Conservation (phyloP, 2,113 vertebrate genomes). For the Actenoides hombroni region DNA sequence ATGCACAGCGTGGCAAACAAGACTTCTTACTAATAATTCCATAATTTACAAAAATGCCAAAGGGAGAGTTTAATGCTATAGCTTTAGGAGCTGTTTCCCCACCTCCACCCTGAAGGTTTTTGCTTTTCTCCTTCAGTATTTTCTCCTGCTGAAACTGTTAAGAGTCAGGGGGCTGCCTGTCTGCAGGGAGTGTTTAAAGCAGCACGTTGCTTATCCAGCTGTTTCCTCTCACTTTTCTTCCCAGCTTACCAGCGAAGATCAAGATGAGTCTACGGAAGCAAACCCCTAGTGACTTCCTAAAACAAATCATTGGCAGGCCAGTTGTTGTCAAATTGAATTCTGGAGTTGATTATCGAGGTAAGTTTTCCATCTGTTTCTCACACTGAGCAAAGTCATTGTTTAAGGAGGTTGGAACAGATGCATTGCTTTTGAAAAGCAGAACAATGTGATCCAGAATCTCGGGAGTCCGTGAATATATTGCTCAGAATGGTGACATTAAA, state of each 20-base stretch:
- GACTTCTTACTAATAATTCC: background rate
- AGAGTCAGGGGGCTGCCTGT: background rate
- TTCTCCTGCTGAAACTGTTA: background rate
- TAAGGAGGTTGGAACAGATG: background rate
- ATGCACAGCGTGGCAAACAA: background rate
- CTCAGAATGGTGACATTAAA: background rate
- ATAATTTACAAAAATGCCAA: background rate
- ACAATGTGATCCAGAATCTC: background rate
- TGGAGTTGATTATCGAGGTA: conserved; percentile 98
- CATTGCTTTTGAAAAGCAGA: background rate
- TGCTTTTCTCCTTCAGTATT: background rate
- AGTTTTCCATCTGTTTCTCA: background rate
- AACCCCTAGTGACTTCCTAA: conserved; percentile 97
- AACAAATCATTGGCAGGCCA: conserved; percentile 98
- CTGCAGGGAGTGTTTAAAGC: background rate
- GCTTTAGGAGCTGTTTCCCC: background rate
- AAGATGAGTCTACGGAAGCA: conserved; percentile 97
- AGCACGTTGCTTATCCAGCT: background rate
- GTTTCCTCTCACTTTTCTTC: background rate
- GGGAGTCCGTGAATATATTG: background rate
- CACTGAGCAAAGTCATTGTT: background rate
- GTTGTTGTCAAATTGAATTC: conserved; percentile 98
- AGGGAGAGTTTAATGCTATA: background rate
- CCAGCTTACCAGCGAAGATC: conserved; percentile 12
- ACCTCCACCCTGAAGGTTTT: background rate